Evolutionary conservation across 1,140 invertebrate species (phyloP), one percentile per base, ranked within the genome.

Genomic region (Saccostrea cuccullata): DNA sequence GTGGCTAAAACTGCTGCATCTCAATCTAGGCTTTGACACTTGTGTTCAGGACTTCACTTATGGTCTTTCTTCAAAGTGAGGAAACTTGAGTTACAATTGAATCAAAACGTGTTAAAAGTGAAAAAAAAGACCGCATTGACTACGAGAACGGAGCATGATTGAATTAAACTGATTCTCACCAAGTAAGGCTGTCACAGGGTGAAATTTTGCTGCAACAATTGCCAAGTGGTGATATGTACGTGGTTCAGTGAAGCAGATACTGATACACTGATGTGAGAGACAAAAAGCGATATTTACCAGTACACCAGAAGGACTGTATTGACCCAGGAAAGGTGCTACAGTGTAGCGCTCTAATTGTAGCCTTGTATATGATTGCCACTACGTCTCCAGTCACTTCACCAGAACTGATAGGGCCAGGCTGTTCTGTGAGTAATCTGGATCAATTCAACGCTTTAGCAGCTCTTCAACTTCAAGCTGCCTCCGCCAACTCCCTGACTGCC

Each of bases 391-490:
- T 77, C 70, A 77, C 87, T 67, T 83, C 84, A 64, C 60, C 82
- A 83, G 84, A 88, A 73, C 85, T 85, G 88, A 84, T 77, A 40
- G 82, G 85, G 82, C 55, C 84, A 67, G 85, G 77, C 40, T 56
- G 55, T 83, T 56, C 55, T 56, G 84, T 64, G 55, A 73, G 60
- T 84, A 86, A 64, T 88, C 89, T 90, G 89, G 89, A 90, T 90
- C 89, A 87, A 86, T 88, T 90, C 89, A 89, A 88, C 85, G 87
- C 90, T 77, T 89, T 90, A 87, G 89, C 89, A 84, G 87, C 86
- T 55, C 83, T 77, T 77, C 70, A 77, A 77, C 70, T 88, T 83
- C 85, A 89, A 84, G 87, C 87, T 88, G 89, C 87, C 67, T 84
- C 88, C 77, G 85, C 91, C 86, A 73, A 84, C 89, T 88, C 91